Base-by-base conservation (phyloP, 1,140 invertebrate genomes). In the Pissodes strobi region DNA sequence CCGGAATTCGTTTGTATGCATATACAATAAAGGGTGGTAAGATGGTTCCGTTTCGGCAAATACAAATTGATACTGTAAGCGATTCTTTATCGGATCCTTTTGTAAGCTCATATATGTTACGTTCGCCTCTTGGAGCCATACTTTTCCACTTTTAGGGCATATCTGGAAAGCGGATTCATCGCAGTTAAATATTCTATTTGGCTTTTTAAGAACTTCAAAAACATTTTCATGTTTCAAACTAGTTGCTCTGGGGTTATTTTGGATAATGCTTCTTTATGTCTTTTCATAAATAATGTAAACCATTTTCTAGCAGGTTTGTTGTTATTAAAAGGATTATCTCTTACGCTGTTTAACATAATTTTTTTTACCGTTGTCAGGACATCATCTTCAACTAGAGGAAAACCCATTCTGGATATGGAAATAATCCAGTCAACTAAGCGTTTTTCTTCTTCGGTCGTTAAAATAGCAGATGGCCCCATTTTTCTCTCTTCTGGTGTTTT, bases 161-260 rank as follows among this genome's bases (percentile, higher is more conserved):
- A 77, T 19, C 18, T 69, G 43, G 61, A 79, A 70, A 49, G 67
- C 72, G 37, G 72, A 76, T 64, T 80, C 78, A 53, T 79, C 73
- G 9, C 71, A 69, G 60, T 79, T 79, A 30, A 75, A 71, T 13
- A 78, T 72, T 18, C 70, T 37, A 17, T 55, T 63, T 27, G 68
- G 61, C 51, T 73, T 67, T 30, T 62, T 52, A 1, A 62, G 27
- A 17, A 37, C 30, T 17, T 53, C 48, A 23, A 62, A 62, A 15
- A 62, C 48, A 9, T 30, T 22, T 12, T 51, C 48, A 21, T 53
- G 19, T 41, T 41, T 41, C 38, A 13, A 41, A 41, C 4, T 41
- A 5, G 5, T 13, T 41, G 27, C 10, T 18, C 58, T 19, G 58
- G 25, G 10, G 48, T 41, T 45, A 60, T 49, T 17, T 48, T n/a